Conservation (phyloP, 2,113 vertebrate genomes). For the Scomber colias region DNA sequence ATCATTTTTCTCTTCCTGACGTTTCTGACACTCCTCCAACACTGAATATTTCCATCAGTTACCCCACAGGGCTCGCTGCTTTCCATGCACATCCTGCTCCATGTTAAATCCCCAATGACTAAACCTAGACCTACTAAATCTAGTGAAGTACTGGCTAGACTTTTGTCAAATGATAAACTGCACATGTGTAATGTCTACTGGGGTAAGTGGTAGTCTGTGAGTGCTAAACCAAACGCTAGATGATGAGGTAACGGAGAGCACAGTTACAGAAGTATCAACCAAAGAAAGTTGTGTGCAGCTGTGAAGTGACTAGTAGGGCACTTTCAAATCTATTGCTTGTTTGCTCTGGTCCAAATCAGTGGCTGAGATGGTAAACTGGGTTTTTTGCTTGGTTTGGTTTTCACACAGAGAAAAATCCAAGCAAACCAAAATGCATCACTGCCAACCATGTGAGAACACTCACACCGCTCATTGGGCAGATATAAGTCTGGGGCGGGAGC, state of each 20-base stretch:
- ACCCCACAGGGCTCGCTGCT: conserved; percentile 6
- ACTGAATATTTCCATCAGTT: conserved; percentile 33
- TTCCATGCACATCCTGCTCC: conserved; percentile 41
- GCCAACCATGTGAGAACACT: too few species aligned
- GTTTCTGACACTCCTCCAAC: conserved; percentile 26
- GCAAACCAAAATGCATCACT: too few species aligned
- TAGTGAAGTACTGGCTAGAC: conserved; percentile 15
- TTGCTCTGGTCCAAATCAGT: too few species aligned
- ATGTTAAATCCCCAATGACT: conserved; percentile 42
- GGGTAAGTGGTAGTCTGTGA: conserved; percentile 44
- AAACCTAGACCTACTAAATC: conserved; percentile 49
- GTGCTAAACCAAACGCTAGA: neutral
- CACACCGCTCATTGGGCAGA: too few species aligned
- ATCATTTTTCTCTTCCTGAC: conserved; percentile 26
- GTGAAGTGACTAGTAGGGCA: too few species aligned
- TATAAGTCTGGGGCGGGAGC: too few species aligned
- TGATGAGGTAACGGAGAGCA: conserved; percentile 36
- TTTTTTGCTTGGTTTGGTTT: too few species aligned
- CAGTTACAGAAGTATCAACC: neutral
- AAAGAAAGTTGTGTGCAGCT: neutral
- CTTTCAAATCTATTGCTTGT: too few species aligned
- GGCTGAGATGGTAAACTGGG: too few species aligned
- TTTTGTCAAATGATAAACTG: conserved; percentile 56
- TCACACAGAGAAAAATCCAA: too few species aligned
- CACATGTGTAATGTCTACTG: conserved; percentile 57